phyloP scores from a whole-genome alignment of 2,888 invertebrate genomes.

The Hypselothyrea guttata region DNA sequence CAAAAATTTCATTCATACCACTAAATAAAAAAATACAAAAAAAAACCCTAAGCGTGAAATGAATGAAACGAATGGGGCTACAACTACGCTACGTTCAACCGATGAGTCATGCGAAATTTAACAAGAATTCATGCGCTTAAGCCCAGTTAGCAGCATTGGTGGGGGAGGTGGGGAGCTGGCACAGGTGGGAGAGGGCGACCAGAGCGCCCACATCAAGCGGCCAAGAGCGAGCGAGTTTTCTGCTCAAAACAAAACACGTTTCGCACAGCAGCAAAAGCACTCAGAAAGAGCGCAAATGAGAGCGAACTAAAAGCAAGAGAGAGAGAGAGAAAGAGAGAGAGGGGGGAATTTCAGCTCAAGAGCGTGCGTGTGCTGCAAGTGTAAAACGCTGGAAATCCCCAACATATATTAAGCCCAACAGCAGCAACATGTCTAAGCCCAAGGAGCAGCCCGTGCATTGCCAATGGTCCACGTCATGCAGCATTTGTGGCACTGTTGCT shows the following conservation, averaged over 20 bases:
- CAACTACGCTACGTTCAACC: slow-evolving; percentile 24
- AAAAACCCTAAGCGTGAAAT: slow-evolving; percentile 39
- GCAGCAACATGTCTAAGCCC: slow-evolving; percentile 21
- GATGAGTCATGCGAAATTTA: slow-evolving; percentile 72
- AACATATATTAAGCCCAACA: slow-evolving; percentile 43
- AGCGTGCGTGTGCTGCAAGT: slow-evolving; percentile 8
- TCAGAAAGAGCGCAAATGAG: slow-evolving; percentile 4
- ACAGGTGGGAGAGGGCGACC: slow-evolving; percentile 17
- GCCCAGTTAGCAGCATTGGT: slow-evolving; percentile 37
- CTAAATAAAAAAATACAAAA: background rate
- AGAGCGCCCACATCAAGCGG: slow-evolving; percentile 32
- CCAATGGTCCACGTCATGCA: slow-evolving; percentile 41
- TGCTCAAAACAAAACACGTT: slow-evolving; percentile 13
- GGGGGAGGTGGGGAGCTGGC: slow-evolving; percentile 12
- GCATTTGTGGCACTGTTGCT: slow-evolving; percentile 28
- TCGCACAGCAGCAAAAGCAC: slow-evolving; percentile 6
- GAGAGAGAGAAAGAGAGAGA: slow-evolving; percentile 10
- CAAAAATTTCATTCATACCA: slow-evolving; percentile 56
- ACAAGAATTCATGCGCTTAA: slow-evolving; percentile 65
- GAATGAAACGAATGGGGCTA: slow-evolving; percentile 61
- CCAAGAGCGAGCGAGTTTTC: slow-evolving; percentile 3
- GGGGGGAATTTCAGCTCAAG: background rate
- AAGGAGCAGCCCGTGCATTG: slow-evolving; percentile 33
- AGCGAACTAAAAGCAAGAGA: slow-evolving; percentile 6
- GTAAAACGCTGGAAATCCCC: slow-evolving; percentile 61